These are phyloP conservation scores for Todiramphus chloris DNA, from an alignment of 2,113 vertebrate genomes.

Conservation along the genomic window DNA sequence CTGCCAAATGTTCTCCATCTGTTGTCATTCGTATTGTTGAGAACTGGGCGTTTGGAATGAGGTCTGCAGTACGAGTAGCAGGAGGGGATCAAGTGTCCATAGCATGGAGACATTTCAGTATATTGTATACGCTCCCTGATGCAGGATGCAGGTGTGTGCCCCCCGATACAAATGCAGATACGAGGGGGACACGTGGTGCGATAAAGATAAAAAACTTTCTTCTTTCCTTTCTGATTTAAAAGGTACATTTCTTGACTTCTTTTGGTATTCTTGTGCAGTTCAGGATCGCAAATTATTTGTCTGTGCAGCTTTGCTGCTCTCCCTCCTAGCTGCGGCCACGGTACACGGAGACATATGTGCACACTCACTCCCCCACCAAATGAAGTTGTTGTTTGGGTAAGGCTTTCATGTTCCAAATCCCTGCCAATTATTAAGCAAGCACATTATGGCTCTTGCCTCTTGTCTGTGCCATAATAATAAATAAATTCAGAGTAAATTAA, in stretches of 20 bases:
- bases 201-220: fast-evolving
- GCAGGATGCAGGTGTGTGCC: neutral
- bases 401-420: neutral
- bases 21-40: fast-evolving
- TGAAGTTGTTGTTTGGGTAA: conserved; percentile 5
- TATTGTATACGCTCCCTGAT: fast-evolving
- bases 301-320: neutral
- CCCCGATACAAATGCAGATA: neutral
- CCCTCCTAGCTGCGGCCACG: neutral
- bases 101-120: neutral
- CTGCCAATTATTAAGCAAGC: conserved; percentile 34
- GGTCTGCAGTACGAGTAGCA: neutral
- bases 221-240: neutral
- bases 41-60: fast-evolving
- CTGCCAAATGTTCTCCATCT: fast-evolving
- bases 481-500: conserved; percentile 35
- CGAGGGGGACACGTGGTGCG: fast-evolving
- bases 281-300: neutral
- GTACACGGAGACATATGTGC: neutral
- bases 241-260: neutral
- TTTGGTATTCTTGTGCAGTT: neutral
- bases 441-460: neutral
- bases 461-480: conserved; percentile 25
- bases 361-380: neutral
- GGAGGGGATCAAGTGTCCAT: neutral